These are phyloP conservation scores for Nesidiocoris tenuis DNA, from an alignment of 2,888 invertebrate genomes.

Conservation along the genomic window DNA sequence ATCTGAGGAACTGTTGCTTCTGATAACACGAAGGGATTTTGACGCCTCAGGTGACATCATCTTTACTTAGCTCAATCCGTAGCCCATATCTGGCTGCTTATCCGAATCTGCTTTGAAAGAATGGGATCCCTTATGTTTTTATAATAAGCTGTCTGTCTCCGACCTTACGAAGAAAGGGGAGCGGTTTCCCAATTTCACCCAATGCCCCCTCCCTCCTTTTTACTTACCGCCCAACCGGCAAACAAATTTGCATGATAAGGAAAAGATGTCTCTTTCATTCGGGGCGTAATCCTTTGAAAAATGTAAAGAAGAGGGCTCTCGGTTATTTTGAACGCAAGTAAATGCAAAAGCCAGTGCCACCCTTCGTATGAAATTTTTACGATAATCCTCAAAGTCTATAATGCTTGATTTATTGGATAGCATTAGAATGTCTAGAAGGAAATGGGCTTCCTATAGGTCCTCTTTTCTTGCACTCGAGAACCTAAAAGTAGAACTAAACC, in stretches of 20 bases:
- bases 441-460: no score
- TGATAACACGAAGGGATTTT: not conserved
- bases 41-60: not conserved
- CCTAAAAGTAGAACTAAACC: no score
- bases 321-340: not conserved
- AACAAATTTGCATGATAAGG: slow-evolving; percentile 32
- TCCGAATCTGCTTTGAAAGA: not conserved
- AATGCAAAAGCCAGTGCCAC: not conserved
- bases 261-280: slow-evolving; percentile 32
- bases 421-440: not conserved
- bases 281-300: slow-evolving; percentile 33
- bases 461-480: no score
- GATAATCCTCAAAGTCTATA: not conserved
- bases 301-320: not conserved
- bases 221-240: not conserved
- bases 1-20: not conserved
- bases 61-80: not conserved
- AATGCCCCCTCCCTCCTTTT: not conserved
- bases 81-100: not conserved
- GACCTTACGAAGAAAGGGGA: not conserved
- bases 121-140: not conserved
- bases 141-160: not conserved
- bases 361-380: not conserved
- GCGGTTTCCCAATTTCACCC: slow-evolving; percentile 31
- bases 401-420: not conserved